phyloP scores from a whole-genome alignment of 64 coral and sea anemone species.

The Pachyseris speciosa region DNA sequence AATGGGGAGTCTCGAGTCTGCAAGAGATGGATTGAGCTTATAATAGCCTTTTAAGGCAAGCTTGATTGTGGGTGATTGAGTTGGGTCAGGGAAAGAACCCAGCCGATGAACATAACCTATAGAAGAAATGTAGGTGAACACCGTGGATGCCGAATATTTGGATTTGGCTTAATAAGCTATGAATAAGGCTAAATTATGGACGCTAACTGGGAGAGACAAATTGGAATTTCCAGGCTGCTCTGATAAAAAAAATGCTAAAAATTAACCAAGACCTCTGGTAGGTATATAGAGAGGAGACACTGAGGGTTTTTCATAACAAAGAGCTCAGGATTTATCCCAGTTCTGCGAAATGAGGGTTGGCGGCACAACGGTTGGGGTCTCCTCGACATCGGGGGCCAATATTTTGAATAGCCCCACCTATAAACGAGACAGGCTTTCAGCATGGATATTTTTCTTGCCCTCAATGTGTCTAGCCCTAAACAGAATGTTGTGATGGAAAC shows the following conservation, averaged over 20 bases:
- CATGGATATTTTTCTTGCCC: conserved; percentile 8
- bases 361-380: not conserved
- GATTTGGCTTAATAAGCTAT: conserved; percentile 27
- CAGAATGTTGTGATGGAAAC: not conserved
- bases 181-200: conserved; percentile 11
- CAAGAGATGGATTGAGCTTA: not conserved
- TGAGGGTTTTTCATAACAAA: not conserved
- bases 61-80: not conserved
- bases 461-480: conserved; percentile 24
- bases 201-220: not conserved
- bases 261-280: conserved; percentile 38
- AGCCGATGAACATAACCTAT: not conserved
- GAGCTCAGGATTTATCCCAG: conserved; percentile 29
- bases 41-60: conserved; percentile 10
- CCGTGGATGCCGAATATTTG: conserved; percentile 11
- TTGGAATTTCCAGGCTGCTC: not conserved
- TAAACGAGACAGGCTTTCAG: too few relatives aligned
- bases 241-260: conserved; percentile 1
- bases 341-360: not conserved
- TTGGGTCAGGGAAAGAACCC: conserved; percentile 3
- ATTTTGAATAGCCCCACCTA: conserved; percentile 1
- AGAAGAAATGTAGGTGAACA: conserved; percentile 17
- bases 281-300: conserved; percentile 11
- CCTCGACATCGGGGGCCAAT: not conserved
- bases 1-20: not conserved